phyloP scores from a whole-genome alignment of 2,113 vertebrate genomes.

The Plecturocebus donacophilus region DNA sequence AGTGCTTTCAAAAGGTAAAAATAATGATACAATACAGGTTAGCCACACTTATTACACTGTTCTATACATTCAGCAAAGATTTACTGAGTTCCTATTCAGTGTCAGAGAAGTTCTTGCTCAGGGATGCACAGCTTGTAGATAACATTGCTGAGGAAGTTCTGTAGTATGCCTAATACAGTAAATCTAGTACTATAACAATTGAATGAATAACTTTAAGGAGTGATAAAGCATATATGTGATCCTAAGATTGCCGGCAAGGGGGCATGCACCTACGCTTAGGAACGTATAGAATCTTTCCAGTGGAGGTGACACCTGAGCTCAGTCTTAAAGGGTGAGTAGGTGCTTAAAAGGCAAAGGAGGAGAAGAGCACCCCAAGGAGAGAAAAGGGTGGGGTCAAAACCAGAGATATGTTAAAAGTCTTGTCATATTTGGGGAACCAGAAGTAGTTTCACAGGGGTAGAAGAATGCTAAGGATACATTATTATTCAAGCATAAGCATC shows the following conservation, averaged over 20 bases:
- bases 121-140: background rate
- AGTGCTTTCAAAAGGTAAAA: background rate
- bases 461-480: background rate
- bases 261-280: rapidly evolving
- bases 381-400: background rate
- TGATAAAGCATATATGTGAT: background rate
- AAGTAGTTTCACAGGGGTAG: background rate
- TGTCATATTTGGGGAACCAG: background rate
- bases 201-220: background rate
- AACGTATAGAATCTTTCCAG: background rate
- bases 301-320: background rate
- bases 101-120: background rate
- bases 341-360: background rate
- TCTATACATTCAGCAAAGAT: background rate
- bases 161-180: background rate
- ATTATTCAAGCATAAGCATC: background rate
- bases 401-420: background rate
- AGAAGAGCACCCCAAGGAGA: background rate
- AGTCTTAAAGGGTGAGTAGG: background rate
- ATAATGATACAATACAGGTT: background rate
- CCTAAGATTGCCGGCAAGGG: background rate
- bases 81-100: background rate
- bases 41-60: background rate
- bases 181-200: background rate
- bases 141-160: background rate